Conservation (phyloP, 1,140 invertebrate species). For the Pseudachorutes palmiensis region DNA sequence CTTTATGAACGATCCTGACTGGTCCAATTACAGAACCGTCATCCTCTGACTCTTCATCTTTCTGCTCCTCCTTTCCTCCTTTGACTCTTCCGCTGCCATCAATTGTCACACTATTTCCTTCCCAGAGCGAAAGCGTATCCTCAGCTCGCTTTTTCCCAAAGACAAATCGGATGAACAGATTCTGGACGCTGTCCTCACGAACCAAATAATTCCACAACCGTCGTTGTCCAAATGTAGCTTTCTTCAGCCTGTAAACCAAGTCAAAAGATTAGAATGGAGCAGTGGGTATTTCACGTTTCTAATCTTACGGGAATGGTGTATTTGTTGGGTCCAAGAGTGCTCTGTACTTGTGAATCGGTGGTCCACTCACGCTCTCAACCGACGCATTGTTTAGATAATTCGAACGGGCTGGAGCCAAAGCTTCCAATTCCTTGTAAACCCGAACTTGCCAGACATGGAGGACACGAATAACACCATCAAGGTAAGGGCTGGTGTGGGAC, state of each 20-base stretch:
- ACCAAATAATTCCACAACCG: conserved; percentile 91
- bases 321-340: conserved; percentile 84
- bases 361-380: conserved; percentile 62
- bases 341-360: conserved; percentile 87
- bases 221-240: conserved; percentile 41
- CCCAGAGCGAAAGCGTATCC: conserved; percentile 34
- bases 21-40: conserved; percentile 55
- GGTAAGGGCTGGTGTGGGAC: conserved; percentile 84
- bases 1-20: conserved; percentile 95
- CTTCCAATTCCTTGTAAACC: conserved; percentile 66
- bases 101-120: conserved; percentile 29
- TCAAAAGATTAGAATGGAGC: background rate
- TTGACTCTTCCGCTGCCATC: background rate
- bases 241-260: conserved; percentile 20
- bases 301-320: conserved; percentile 79
- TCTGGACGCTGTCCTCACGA: conserved; percentile 82
- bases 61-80: conserved; percentile 30
- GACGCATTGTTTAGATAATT: conserved; percentile 78
- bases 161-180: conserved; percentile 90
- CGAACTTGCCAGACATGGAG: conserved; percentile 81
- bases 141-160: conserved; percentile 56
- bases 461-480: conserved; percentile 77
- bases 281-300: background rate
- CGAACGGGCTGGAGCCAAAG: conserved; percentile 59
- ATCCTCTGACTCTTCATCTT: conserved; percentile 41